phyloP scores from a whole-genome alignment of 2,113 vertebrate genomes.

The Sus scrofa region DNA sequence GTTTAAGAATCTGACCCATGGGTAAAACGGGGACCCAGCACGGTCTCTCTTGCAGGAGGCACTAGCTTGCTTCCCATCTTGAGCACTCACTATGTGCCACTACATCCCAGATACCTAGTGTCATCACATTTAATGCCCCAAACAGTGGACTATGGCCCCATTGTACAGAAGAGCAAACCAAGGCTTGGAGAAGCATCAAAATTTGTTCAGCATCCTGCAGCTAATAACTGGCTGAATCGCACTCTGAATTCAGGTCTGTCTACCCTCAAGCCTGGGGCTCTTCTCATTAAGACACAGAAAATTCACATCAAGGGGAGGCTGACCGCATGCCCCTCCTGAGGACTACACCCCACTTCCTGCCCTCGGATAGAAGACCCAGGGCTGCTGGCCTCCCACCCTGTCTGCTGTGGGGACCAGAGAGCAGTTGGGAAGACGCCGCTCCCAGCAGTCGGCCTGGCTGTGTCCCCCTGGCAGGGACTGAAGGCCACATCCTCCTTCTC shows the following conservation, averaged over 20 bases:
- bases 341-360: too few species aligned
- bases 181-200: background rate
- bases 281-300: background rate
- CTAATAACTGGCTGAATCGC: background rate
- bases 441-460: accelerated
- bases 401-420: background rate
- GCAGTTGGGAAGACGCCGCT: background rate
- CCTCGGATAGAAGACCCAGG: background rate
- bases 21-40: accelerated
- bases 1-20: background rate
- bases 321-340: background rate
- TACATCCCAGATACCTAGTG: background rate
- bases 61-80: background rate
- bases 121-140: background rate
- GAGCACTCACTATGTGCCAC: background rate
- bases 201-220: too few species aligned
- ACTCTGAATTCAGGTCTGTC: background rate
- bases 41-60: background rate
- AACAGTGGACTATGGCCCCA: background rate
- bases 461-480: background rate
- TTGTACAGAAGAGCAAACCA: background rate
- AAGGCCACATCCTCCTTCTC: background rate
- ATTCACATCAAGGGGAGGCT: background rate
- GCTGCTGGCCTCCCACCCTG: background rate
- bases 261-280: background rate